Percentiles rank a stretch among this genome's conserved stretches.
Evolutionary conservation across 2,113 vertebrate species (phyloP).

Genomic region (Triplophysa tibetana): DNA sequence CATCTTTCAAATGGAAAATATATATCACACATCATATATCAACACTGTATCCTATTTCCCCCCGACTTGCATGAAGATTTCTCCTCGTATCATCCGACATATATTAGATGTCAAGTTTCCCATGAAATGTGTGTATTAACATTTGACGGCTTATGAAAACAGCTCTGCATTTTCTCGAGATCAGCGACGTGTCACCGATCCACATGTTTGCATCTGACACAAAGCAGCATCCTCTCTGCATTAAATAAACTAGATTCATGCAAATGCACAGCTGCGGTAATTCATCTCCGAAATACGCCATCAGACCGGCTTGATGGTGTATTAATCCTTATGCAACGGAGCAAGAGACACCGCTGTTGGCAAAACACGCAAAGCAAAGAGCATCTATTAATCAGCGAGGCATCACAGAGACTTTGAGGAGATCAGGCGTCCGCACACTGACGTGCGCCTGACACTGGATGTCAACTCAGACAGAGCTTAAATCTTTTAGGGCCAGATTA

Average conservation of each 20-base stretch:
- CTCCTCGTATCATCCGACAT: not conserved
- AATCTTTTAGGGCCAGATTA: constrained; percentile 41
- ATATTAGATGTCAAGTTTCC: constrained; percentile 5
- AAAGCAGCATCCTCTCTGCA: constrained; percentile 12
- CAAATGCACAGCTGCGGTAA: constrained; percentile 24
- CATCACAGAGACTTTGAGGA: constrained; percentile 21
- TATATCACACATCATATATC: not conserved
- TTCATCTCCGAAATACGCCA: constrained; percentile 23
- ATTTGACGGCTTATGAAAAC: constrained; percentile 17
- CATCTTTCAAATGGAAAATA: not conserved
- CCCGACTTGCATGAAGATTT: not conserved
- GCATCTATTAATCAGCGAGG: constrained; percentile 41
- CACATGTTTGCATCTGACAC: constrained; percentile 19
- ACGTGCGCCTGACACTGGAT: constrained; percentile 16
- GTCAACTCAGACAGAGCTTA: constrained; percentile 33
- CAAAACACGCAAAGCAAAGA: constrained; percentile 20
- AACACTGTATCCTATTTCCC: not conserved
- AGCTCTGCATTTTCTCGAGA: constrained; percentile 19
- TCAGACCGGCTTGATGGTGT: constrained; percentile 12
- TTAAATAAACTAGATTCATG: constrained; percentile 27
- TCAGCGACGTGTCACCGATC: constrained; percentile 21
- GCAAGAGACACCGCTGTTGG: constrained; percentile 17
- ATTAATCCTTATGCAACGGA: constrained; percentile 34
- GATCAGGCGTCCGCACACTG: constrained; percentile 9
- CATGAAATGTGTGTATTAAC: constrained; percentile 18